Conservation (phyloP, 2,113 vertebrate genomes). For the Zootoca vivipara region DNA sequence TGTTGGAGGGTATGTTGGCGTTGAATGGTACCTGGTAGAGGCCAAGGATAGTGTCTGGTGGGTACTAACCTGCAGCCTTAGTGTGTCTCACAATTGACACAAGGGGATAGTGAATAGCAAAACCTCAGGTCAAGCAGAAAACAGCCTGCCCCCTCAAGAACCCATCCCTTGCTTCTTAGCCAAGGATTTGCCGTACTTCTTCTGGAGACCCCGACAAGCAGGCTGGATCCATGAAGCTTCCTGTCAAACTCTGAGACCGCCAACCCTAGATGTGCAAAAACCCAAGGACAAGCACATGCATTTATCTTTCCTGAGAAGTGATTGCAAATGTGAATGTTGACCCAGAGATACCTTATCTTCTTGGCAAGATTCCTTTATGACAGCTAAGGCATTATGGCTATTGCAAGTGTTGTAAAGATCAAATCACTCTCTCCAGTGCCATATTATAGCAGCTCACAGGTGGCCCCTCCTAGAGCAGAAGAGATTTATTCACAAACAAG, state of each 20-base stretch:
- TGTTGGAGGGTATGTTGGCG: too few relatives aligned
- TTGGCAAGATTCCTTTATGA: not conserved
- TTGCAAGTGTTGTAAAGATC: not conserved
- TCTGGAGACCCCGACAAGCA: not conserved
- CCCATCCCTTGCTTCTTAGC: not conserved
- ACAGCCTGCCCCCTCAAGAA: too few relatives aligned
- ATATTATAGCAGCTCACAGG: not conserved
- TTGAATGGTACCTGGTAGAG: not conserved
- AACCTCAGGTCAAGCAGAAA: not conserved
- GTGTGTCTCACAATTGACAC: not conserved
- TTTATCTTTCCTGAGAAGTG: not conserved
- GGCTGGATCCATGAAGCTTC: not conserved
- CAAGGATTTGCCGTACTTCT: not conserved
- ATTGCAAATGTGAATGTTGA: conserved; percentile 1
- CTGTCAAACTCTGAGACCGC: not conserved
- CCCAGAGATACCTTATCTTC: conserved; percentile 4
- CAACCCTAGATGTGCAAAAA: not conserved
- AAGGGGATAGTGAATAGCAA: not conserved
- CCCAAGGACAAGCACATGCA: not conserved
- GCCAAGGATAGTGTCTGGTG: too few relatives aligned
- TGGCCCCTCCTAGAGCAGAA: not conserved
- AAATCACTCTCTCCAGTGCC: not conserved
- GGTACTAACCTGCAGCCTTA: not conserved
- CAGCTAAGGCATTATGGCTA: not conserved
- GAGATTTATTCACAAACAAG: not conserved